Evolutionary conservation across 2,888 invertebrate species (phyloP), one percentile per base, ranked within the genome.

Genomic region (Lasioglossum leucozonium): DNA sequence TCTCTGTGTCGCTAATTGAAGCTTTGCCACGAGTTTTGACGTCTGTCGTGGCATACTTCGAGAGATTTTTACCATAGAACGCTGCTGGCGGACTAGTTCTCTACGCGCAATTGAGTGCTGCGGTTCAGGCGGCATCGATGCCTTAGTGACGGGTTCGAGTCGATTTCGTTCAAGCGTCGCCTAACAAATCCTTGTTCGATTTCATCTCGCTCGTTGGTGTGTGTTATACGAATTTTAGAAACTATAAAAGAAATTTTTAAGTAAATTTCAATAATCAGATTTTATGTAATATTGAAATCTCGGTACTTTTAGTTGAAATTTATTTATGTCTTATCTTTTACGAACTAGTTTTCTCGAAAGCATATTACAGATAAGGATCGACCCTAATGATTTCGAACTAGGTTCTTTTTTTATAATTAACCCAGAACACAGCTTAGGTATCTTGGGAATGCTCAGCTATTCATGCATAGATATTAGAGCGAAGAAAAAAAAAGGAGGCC

Each of bases 41-140:
- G 72, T 90, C 84, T 94, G 94, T 94, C 94, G 82, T 91, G n/a
- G 55, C 87, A 93, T 94, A 94, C 94, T 94, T 94, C 89, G 83
- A 88, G 91, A 92, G 93, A 92, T 92, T 87, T 87, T 77, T 44
- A 34, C 34, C 58, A 71, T 87, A 79, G 65, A 74, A 73, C 18
- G 47, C 69, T 47, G 22, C 26, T 62, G 40, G 37, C 4, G 85
- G 87, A 89, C 91, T 91, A 91, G 22, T 89, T 89, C 67, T 55
- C 40, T 62, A 58, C 69, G 91, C 91, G 86, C 34, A 87, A 67
- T 77, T 69, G 84, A 34, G 89, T 77, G 84, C 85, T 58, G 72
- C 87, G 87, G 85, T 77, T 79, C 78, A 79, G 82, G 87, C 86
- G 62, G 77, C 79, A 81, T 58, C 81, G 81, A 74, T 69, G 77